These are phyloP conservation scores for Bovichtus diacanthus DNA, from an alignment of 2,797 vertebrate species.

Conservation along the genomic window DNA sequence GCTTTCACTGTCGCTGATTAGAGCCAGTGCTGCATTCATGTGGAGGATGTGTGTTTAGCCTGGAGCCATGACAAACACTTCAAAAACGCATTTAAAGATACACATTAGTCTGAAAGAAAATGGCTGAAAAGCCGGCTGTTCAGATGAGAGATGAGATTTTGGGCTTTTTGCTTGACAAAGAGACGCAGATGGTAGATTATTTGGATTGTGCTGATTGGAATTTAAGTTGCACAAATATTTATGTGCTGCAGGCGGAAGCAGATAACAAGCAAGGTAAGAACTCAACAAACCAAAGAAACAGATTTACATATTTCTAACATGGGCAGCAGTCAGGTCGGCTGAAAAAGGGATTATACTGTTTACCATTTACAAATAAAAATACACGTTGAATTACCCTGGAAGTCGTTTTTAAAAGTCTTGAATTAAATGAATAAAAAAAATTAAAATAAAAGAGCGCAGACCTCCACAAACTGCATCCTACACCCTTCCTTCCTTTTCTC, in stretches of 20 bases:
- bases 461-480: no score
- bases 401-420: background rate
- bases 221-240: background rate
- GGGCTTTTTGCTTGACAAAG: background rate
- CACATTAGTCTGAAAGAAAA: background rate
- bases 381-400: background rate
- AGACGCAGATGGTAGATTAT: background rate
- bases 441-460: no score
- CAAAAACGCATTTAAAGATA: background rate
- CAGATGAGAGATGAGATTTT: background rate
- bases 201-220: background rate
- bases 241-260: background rate
- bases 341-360: background rate
- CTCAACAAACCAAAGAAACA: no score
- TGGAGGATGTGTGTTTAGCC: background rate
- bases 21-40: background rate
- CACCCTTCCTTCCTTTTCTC: no score
- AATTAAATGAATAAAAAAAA: no score
- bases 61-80: background rate
- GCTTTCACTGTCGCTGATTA: background rate
- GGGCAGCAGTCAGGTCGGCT: background rate
- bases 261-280: no score
- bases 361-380: background rate
- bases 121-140: background rate
- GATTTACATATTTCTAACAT: background rate